These are phyloP conservation scores for Mola mola DNA, from an alignment of 2,113 vertebrate species.

Conservation along the genomic window DNA sequence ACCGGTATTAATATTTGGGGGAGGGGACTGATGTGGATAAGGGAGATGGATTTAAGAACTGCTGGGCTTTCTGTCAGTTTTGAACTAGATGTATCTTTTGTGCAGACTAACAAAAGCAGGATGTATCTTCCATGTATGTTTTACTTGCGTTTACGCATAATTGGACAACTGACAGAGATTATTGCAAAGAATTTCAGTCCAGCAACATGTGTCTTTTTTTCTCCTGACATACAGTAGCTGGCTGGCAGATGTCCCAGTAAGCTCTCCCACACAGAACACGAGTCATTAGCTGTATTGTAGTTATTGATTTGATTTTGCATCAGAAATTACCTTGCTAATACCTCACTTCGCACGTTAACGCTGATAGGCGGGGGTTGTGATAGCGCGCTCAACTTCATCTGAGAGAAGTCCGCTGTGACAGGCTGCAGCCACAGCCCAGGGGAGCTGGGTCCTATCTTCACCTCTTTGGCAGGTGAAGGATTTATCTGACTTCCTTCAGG, in stretches of 20 bases:
- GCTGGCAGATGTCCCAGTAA: conserved; percentile 44
- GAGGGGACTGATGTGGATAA: conserved; percentile 55
- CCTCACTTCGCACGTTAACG: conserved; percentile 54
- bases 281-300: conserved; percentile 52
- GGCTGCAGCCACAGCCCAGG: conserved; percentile 46
- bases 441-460: conserved; percentile 61
- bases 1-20: conserved; percentile 62
- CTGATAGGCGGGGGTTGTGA: conserved; percentile 46
- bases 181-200: no score
- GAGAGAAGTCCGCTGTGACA: conserved; percentile 51
- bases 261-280: conserved; percentile 25
- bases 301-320: conserved; percentile 60
- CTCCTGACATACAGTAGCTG: conserved; percentile 25
- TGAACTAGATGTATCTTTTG: no score
- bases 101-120: conserved; percentile 18
- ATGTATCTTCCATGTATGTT: no score
- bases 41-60: conserved; percentile 44
- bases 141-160: no score
- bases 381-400: no score
- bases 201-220: conserved; percentile 25
- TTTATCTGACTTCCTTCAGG: conserved; percentile 43
- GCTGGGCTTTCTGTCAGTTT: conserved; percentile 32
- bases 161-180: no score
- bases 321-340: conserved; percentile 47
- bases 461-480: conserved; percentile 64